A percentile compares a stretch with the other conserved stretches of the same genome.
Conservation (phyloP, 1,140 invertebrate species). For the Battus philenor region DNA sequence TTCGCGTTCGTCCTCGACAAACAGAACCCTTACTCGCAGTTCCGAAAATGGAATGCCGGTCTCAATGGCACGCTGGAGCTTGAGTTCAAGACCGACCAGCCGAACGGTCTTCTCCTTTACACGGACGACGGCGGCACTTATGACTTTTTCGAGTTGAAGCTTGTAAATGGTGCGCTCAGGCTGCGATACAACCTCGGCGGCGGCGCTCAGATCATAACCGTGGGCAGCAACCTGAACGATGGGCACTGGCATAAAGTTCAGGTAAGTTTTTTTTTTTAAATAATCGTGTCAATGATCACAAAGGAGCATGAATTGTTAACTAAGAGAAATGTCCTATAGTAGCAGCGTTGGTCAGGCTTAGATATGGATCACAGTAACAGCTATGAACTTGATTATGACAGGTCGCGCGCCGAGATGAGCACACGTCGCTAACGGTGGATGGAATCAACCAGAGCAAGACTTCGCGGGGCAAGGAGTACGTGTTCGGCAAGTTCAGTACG, state of each 20-base stretch:
- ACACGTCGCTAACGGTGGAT: conserved; percentile 89
- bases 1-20: conserved; percentile 87
- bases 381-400: too few species aligned
- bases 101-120: conserved; percentile 92
- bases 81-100: conserved; percentile 94
- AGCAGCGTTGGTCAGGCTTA: not conserved
- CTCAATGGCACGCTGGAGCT: conserved; percentile 92
- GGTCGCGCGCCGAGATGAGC: conserved; percentile 84
- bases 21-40: conserved; percentile 91
- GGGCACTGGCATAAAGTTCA: conserved; percentile 94
- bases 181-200: conserved; percentile 91
- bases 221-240: conserved; percentile 90
- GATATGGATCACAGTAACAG: too few species aligned
- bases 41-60: conserved; percentile 91
- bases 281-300: too few species aligned
- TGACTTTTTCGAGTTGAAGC: conserved; percentile 96
- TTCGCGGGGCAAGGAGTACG: conserved; percentile 89
- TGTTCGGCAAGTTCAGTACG: conserved; percentile 87
- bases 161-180: conserved; percentile 92
- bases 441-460: conserved; percentile 83
- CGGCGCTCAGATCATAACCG: conserved; percentile 90
- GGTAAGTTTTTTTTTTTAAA: too few species aligned
- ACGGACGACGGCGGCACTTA: conserved; percentile 95
- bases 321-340: too few species aligned
- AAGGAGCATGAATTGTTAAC: too few species aligned